phyloP scores from a whole-genome alignment of 2,888 invertebrate genomes.

The Limnephilus lunatus region DNA sequence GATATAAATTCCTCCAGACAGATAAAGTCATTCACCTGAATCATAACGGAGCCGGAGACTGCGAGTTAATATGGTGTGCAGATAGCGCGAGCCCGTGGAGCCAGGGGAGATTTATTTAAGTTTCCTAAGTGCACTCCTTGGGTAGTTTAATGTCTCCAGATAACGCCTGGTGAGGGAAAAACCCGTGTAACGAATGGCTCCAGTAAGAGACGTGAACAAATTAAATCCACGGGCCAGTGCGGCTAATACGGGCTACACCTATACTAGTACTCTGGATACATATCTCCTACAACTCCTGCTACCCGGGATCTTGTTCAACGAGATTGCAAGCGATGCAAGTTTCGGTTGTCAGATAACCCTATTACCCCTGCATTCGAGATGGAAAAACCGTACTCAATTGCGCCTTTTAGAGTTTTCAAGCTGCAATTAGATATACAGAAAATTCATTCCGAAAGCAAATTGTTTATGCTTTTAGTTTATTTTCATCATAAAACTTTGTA shows the following conservation, averaged over 20 bases:
- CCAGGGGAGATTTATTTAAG: slow-evolving; percentile 16
- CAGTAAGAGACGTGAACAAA: slow-evolving; percentile 64
- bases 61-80: slow-evolving; percentile 48
- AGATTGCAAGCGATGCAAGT: neutral
- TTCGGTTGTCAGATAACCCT: neutral
- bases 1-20: slow-evolving; percentile 5
- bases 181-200: slow-evolving; percentile 59
- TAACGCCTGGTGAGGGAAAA: slow-evolving; percentile 57
- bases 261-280: neutral
- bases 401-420: neutral
- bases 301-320: slow-evolving; percentile 9
- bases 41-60: slow-evolving; percentile 46
- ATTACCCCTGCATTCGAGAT: neutral
- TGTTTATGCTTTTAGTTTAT: neutral
- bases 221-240: slow-evolving; percentile 60
- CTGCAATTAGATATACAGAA: neutral
- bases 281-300: neutral
- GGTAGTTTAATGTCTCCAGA: slow-evolving; percentile 62
- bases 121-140: slow-evolving; percentile 62
- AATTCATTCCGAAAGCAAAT: neutral
- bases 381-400: neutral
- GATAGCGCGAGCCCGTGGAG: slow-evolving; percentile 38
- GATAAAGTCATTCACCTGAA: slow-evolving; percentile 39
- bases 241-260: slow-evolving; percentile 33
- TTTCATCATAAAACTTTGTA: neutral